These are phyloP conservation scores for Falcaria lacertinaria DNA, from an alignment of 2,888 invertebrate genomes.

Conservation along the genomic window DNA sequence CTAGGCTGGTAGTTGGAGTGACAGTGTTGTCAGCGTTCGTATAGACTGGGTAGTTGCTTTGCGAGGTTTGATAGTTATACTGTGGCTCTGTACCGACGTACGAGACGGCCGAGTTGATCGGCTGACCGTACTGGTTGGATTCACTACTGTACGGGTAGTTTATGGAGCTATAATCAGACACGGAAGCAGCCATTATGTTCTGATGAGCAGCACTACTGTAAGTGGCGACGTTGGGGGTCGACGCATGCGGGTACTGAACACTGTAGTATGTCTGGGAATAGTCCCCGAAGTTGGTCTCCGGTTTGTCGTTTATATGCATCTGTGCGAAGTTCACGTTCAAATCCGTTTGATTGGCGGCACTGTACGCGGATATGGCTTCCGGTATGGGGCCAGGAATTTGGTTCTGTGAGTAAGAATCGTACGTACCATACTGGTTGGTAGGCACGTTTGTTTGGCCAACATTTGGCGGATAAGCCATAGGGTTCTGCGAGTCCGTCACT, in stretches of 20 bases:
- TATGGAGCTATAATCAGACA: slow-evolving; percentile 41
- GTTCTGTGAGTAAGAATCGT: slow-evolving; percentile 27
- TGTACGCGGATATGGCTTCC: slow-evolving; percentile 32
- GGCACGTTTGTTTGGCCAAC: slow-evolving; percentile 24
- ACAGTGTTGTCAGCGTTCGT: slow-evolving; percentile 40
- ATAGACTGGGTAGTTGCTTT: slow-evolving; percentile 44
- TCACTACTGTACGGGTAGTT: slow-evolving; percentile 51
- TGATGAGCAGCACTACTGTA: slow-evolving; percentile 50
- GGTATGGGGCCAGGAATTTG: slow-evolving; percentile 25
- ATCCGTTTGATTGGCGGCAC: slow-evolving; percentile 34
- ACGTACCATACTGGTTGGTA: slow-evolving; percentile 20
- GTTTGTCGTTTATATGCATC: slow-evolving; percentile 53
- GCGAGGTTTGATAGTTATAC: slow-evolving; percentile 38
- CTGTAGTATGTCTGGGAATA: slow-evolving; percentile 63
- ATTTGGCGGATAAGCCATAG: slow-evolving; percentile 22
- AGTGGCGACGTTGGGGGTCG: slow-evolving; percentile 49
- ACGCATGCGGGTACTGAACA: slow-evolving; percentile 52
- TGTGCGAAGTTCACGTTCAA: slow-evolving; percentile 55
- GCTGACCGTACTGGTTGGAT: slow-evolving; percentile 26
- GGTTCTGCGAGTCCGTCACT: slow-evolving; percentile 52
- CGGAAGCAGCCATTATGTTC: slow-evolving; percentile 41
- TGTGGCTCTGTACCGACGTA: slow-evolving; percentile 35
- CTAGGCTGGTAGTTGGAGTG: slow-evolving; percentile 33
- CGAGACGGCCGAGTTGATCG: slow-evolving; percentile 16
- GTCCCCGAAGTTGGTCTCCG: slow-evolving; percentile 32